phyloP scores from a whole-genome alignment of 2,113 vertebrate species.

The Proteles cristata region DNA sequence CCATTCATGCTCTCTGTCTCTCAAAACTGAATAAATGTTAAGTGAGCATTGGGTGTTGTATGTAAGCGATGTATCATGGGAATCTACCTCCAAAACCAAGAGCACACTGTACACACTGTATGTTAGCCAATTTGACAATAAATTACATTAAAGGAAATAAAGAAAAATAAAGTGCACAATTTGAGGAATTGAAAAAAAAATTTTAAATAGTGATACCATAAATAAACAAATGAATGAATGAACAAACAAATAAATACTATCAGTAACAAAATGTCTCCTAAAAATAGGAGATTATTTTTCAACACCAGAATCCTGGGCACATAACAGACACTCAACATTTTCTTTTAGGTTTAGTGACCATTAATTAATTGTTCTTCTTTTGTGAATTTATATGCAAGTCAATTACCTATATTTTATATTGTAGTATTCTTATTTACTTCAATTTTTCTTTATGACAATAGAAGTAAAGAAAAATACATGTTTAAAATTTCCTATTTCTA shows the following conservation, averaged over 20 bases:
- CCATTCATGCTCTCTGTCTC: too few species aligned
- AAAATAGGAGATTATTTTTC: slow-evolving; percentile 4
- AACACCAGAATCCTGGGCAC: not conserved
- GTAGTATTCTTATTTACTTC: not conserved
- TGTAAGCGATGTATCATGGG: too few species aligned
- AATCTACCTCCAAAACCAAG: too few species aligned
- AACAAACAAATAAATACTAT: not conserved
- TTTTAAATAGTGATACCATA: too few species aligned
- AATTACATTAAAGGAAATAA: too few species aligned
- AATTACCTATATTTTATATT: slow-evolving; percentile 11
- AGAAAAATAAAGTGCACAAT: too few species aligned
- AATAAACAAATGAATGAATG: too few species aligned
- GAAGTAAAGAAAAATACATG: slow-evolving; percentile 7
- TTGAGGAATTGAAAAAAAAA: too few species aligned
- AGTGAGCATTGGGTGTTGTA: too few species aligned
- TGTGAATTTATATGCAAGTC: not conserved
- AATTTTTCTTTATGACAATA: not conserved
- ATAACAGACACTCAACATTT: not conserved
- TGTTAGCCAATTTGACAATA: too few species aligned
- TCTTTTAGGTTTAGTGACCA: not conserved
- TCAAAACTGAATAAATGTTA: too few species aligned
- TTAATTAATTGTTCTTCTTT: slow-evolving; percentile 22
- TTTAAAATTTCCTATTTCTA: not conserved
- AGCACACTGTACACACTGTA: too few species aligned
- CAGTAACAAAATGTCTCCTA: not conserved